Percentiles rank a stretch among this genome's conserved stretches.
phyloP scores from a whole-genome alignment of 2,888 invertebrate genomes.

The Rapana venosa region DNA sequence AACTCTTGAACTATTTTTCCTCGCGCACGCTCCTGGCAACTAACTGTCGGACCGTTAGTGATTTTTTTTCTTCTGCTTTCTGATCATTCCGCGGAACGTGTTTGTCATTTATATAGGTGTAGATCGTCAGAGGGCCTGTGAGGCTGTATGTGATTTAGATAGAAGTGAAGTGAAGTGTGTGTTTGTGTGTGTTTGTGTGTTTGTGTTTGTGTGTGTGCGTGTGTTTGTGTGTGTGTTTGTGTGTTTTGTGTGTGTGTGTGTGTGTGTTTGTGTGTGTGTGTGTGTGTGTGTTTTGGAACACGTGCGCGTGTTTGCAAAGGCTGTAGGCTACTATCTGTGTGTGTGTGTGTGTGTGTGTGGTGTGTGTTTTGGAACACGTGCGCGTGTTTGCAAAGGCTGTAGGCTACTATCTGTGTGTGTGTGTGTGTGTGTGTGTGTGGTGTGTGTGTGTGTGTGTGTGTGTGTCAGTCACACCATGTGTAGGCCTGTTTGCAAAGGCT shows the following conservation, averaged over 20 bases:
- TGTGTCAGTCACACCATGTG: not conserved
- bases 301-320: not conserved
- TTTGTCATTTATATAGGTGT: too few species aligned
- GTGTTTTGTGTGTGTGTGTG: not conserved
- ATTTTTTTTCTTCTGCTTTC: too few species aligned
- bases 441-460: conserved; percentile 22
- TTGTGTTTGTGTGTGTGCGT: conserved; percentile 32
- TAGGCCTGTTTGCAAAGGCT: not conserved
- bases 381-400: not conserved
- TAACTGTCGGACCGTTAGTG: too few species aligned
- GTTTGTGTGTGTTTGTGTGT: conserved; percentile 30
- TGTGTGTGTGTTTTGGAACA: not conserved
- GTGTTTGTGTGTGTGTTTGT: conserved; percentile 28
- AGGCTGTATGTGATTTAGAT: not conserved
- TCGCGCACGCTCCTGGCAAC: too few species aligned
- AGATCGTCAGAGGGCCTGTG: not conserved
- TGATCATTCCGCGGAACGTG: too few species aligned
- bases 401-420: not conserved
- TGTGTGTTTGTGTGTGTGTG: not conserved
- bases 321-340: not conserved
- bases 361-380: not conserved
- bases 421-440: not conserved
- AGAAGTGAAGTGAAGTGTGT: not conserved
- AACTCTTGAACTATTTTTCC: too few species aligned
- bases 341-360: not conserved